Evolutionary conservation across 2,113 vertebrate genomes (phyloP), one percentile per base, ranked within the genome.

Genomic region (Mus pahari): DNA sequence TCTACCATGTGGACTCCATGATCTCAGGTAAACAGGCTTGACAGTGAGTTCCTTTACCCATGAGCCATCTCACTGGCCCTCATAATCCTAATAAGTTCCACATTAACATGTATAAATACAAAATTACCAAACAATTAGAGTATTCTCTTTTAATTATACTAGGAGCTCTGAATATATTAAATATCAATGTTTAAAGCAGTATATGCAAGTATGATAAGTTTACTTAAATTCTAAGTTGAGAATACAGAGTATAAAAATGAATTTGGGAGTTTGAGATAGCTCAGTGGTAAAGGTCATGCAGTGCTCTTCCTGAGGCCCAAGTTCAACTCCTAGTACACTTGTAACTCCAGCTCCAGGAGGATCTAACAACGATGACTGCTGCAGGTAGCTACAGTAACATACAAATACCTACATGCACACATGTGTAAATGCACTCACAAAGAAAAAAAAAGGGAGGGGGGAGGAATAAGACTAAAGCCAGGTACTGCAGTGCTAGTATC

Each of bases 151-250:
- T 53, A 90, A 95, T 66, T 90, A 90, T 81, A 10, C 19, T 62
- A 92, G 88, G 48, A 94, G 50, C 33, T 90, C 42, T 82, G 24
- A 8, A 66, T 87, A 48, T 87, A 22, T 71, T 91, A 81, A 11
- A 45, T 58, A 71, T 79, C 39, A 84, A 33, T 66, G 45, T 20
- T 71, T 62, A 95, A 91, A 77, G 73, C 55, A 89, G 26, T 81
- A 50, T 11, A 66, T 48, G 64, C 22, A 86, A 81, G 62, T 60
- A 50, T 66, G 12, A 88, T 55, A 86, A 78, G 31, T 36, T 79
- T 28, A n/a, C 31, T 96, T 77, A 94, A 86, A 82, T 83, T 86
- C n/a, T 93, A 84, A 94, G 50, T 53, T 87, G 39, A 86, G 3
- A 95, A 28, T 55, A 94, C 22, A 91, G 5, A 81, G 6, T 66